Base-by-base conservation (phyloP, 2,888 invertebrate genomes). In the Schizotus pectinicornis region DNA sequence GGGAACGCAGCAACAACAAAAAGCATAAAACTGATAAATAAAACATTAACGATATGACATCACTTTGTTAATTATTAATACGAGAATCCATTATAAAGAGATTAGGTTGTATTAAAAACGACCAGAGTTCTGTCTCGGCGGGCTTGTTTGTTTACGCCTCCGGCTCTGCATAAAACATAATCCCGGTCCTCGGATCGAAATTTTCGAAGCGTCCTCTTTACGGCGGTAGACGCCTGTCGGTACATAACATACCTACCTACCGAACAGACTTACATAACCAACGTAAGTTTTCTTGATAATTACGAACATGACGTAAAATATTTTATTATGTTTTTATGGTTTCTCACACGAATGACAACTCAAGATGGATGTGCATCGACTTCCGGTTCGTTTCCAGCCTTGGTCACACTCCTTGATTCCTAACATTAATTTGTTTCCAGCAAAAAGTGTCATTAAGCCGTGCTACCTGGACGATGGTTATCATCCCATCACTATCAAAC, bases 271-370 rank as follows among this genome's bases (percentile, higher is more conserved):
- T 56, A 46, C 52, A 33, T 39, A 30, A 49, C 36, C 38, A 45
- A 53, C 42, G 46, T 39, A 53, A 53, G 33, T 54, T 49, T 54
- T 52, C 22, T 49, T 63, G 56, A 63, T 68, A 65, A 69, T 68
- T 68, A 69, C 64, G 62, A 60, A 69, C 65, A 64, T 68, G 67
- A 73, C 66, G 69, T 65, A 68, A 70, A 69, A 73, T 69, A 70
- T 22, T 22, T 22, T 22, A 70, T 73, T 70, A 67, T 69, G 69
- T 75, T 75, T 76, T 75, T 74, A 70, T 74, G 68, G 72, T 74
- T 76, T 76, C 72, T 76, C 77, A 77, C 75, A 76, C 74, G 74
- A 76, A 74, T 76, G 77, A 77, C 77, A 78, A 75, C 73, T 74
- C 71, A 75, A 77, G 78, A 78, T 78, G 66, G 75, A 76, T 77